Conservation (phyloP, 2,888 invertebrate species). For the Drepana falcataria region DNA sequence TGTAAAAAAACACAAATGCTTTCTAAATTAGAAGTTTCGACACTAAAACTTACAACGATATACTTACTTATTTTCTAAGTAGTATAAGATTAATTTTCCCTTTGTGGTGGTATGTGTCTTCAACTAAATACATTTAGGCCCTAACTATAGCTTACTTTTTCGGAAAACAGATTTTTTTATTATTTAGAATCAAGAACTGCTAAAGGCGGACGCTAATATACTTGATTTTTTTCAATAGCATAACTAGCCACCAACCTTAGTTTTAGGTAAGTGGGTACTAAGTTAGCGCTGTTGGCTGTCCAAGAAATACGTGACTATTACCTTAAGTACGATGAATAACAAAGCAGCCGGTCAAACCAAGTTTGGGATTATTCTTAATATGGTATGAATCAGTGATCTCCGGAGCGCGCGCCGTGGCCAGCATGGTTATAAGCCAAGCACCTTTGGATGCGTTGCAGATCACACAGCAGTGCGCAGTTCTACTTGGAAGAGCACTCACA, state of each 20-base stretch:
- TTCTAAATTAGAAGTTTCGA: too few relatives aligned
- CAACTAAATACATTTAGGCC: too few relatives aligned
- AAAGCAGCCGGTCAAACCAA: not conserved
- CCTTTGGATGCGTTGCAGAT: not conserved
- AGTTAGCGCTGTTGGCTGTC: not conserved
- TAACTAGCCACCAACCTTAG: conserved; percentile 18
- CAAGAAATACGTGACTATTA: not conserved
- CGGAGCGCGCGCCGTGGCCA: not conserved
- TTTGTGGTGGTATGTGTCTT: too few relatives aligned
- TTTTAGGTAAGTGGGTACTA: conserved; percentile 7
- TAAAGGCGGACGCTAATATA: too few relatives aligned
- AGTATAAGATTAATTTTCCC: too few relatives aligned
- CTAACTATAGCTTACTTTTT: too few relatives aligned
- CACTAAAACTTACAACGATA: too few relatives aligned
- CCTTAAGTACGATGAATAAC: not conserved
- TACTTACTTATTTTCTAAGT: too few relatives aligned
- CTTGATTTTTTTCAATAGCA: too few relatives aligned
- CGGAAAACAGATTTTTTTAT: too few relatives aligned
- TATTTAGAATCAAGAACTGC: too few relatives aligned
- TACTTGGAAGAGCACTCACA: not conserved
- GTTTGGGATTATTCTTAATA: not conserved
- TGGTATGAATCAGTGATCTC: not conserved
- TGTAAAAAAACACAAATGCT: too few relatives aligned
- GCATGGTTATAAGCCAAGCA: not conserved
- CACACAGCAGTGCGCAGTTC: not conserved